Base-by-base conservation (phyloP, 2,797 vertebrate genomes). In the Onychomys arenicola region DNA sequence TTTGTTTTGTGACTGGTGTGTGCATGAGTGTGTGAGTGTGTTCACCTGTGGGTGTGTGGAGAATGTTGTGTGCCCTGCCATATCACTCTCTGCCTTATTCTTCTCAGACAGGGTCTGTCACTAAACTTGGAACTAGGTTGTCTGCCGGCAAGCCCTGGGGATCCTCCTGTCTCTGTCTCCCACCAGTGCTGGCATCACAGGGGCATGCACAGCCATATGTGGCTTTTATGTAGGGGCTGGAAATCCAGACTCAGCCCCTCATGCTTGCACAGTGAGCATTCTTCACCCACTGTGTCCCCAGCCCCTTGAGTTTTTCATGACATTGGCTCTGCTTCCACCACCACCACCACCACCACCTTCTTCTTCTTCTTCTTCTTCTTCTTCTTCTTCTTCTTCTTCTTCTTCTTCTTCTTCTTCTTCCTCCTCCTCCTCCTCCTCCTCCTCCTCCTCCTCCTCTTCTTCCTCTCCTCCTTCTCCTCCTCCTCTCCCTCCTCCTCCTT, bases 401-500 rank as follows among this genome's bases (percentile, higher is more conserved):
- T 25, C 49, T 6, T 8, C 9, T 6, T 27, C 13, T 12, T 34
- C 67, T 6, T 34, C 67, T 6, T 6, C 34, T 19, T 8, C 25
- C 2, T 32, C 76, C 1, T 32, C 16, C 3, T 21, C 4, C 7
- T 13, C 46, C 1, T 17, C 32, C 8, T 37, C 12, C 57, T 1
- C 21, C 97, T 46, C 73, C 73, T 52, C 8, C 46, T 49, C 46
- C 46, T 10, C 8, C 46, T 10, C 46, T 9, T 49, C 46, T 9
- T 49, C 8, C 9, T 49, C 46, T 49, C 46, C 46, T 49, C 8
- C 46, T 49, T 3, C 9, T 49, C 46, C 3, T 49, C 8, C 46
- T 49, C 46, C 46, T 49, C 9, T 9, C 46, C 8, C 46, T 46
- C 46, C 46, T 46, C 46, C 46, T 46, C 5, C 40, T 40, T 4